Conservation (phyloP, 2,797 vertebrate species). For the Acanthurus lineatus region DNA sequence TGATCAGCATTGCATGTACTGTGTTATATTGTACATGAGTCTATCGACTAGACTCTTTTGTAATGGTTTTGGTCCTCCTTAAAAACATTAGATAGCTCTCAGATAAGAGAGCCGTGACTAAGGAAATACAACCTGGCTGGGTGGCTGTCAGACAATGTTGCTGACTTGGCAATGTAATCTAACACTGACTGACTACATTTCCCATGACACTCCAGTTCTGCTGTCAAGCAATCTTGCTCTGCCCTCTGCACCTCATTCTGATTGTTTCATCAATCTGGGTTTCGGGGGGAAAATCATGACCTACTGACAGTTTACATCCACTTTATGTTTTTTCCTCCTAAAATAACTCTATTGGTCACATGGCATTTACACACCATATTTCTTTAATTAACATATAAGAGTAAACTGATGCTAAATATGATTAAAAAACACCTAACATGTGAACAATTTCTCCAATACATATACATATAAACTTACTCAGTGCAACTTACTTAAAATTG, state of each 20-base stretch:
- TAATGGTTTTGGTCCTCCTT: too few relatives aligned
- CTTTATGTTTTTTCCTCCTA: constrained; percentile 10
- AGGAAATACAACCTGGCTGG: background rate
- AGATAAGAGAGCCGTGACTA: too few relatives aligned
- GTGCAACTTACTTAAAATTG: background rate
- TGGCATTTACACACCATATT: background rate
- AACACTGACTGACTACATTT: constrained; percentile 61
- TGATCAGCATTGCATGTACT: background rate
- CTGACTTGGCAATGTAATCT: constrained; percentile 36
- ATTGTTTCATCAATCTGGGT: constrained; percentile 52
- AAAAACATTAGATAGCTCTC: too few relatives aligned
- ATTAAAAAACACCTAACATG: background rate
- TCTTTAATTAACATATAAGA: background rate
- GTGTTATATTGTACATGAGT: background rate
- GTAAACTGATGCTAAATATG: background rate
- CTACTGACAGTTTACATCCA: constrained; percentile 23
- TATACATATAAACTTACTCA: background rate
- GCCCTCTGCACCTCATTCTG: constrained; percentile 46
- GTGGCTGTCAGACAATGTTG: constrained; percentile 30
- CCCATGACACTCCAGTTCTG: constrained; percentile 47
- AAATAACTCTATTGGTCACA: background rate
- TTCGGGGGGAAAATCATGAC: background rate
- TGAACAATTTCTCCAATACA: background rate
- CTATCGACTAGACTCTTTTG: background rate
- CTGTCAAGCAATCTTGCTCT: constrained; percentile 50